Evolutionary conservation across 2,113 vertebrate genomes (phyloP), one percentile per base, ranked within the genome.

Genomic region (Myanophis thanlyinensis): DNA sequence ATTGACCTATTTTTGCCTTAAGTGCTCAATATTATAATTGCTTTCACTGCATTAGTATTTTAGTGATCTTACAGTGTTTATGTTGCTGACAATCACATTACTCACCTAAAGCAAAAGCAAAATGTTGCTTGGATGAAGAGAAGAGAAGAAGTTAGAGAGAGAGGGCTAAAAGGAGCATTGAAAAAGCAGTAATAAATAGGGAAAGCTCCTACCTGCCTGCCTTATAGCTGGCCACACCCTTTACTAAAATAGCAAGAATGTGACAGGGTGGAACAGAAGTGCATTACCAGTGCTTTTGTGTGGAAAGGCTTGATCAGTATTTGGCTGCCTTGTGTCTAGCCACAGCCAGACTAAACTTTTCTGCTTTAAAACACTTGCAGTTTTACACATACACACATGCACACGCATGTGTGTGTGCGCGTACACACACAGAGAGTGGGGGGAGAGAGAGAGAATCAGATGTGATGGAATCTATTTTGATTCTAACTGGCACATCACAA

Each of bases 241-340:
- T 80, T 92, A 53, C 87, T 92, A 94, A 94, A 92, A 95, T 93
- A 96, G 56, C 91, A 93, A 93, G 93, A 96, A 91, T 87, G 90
- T 93, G 95, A 96, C 94, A 95, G 95, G 95, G 90, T 95, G 95
- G 95, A 96, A 93, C 35, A 4, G 73, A 95, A 93, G 90, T 94
- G 92, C 95, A 96, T 95, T 94, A 95, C 93, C 92, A 89, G 56
- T 48, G 59, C 88, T 93, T 91, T 90, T 20, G 91, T 93, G 94
- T 93, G 90, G 96, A 96, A 90, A 91, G 96, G 56, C 94, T 94
- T 96, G 94, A 96, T 95, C 73, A 30, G 40, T 92, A 94, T 93
- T 90, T 96, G 95, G 94, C 96, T 95, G 93, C 95, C 94, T 96
- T 96, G 95, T 91, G 90, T 62, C 93, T 96, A 91, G 90, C 85